Conservation (phyloP, 53 echinoderm and acorn worm genomes). For the Holothuria scabra region DNA sequence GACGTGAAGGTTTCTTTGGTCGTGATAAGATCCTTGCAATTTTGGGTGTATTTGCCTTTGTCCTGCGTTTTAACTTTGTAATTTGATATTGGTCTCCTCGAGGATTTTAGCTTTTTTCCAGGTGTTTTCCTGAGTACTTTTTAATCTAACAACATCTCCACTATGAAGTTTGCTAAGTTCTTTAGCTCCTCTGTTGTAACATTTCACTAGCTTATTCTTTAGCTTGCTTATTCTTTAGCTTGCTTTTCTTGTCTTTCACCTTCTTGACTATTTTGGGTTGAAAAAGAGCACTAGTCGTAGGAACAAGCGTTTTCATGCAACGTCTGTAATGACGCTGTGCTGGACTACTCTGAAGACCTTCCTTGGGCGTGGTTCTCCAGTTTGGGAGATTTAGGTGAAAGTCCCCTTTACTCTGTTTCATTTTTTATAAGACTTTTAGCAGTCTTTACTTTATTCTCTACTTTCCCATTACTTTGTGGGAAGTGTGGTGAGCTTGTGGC, state of each 20-base stretch:
- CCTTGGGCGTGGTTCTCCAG: constrained; percentile 52
- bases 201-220: too few species aligned
- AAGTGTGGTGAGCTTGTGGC: constrained; percentile 53
- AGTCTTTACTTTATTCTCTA: constrained; percentile 36
- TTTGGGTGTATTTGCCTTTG: constrained; percentile 53
- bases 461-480: constrained; percentile 74
- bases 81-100: constrained; percentile 36
- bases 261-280: not conserved
- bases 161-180: constrained; percentile 10
- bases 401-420: constrained; percentile 22
- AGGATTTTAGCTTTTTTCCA: constrained; percentile 51
- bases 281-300: not conserved
- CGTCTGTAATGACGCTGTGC: constrained; percentile 50
- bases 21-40: constrained; percentile 45
- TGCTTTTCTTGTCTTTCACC: constrained; percentile 21
- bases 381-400: constrained; percentile 51
- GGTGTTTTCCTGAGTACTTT: too few species aligned
- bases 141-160: constrained; percentile 3
- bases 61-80: constrained; percentile 60
- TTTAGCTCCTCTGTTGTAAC: constrained; percentile 54
- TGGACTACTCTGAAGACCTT: constrained; percentile 54
- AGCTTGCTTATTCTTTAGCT: constrained; percentile 54
- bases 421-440: constrained; percentile 42
- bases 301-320: constrained; percentile 38
- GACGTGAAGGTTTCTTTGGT: constrained; percentile 15